These are phyloP conservation scores for Catharus minimus DNA, from an alignment of 2,113 vertebrate species.

Conservation along the genomic window DNA sequence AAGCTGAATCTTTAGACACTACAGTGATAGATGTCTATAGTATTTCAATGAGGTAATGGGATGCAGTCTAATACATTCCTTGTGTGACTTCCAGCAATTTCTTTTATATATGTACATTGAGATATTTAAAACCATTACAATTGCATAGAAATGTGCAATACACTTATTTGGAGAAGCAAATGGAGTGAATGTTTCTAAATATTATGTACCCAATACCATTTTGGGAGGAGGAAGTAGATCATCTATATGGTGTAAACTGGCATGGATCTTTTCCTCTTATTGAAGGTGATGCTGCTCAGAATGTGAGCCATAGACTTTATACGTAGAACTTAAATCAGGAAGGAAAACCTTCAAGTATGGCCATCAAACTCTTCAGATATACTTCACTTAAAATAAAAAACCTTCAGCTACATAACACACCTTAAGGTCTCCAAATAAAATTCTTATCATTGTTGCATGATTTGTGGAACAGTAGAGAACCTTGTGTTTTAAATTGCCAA, in stretches of 20 bases:
- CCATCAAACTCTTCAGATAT: not conserved
- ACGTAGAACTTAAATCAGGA: not conserved
- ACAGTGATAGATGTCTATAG: not conserved
- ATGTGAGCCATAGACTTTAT: not conserved
- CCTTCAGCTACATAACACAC: not conserved
- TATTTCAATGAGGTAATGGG: not conserved
- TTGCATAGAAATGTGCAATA: not conserved
- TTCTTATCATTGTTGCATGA: not conserved
- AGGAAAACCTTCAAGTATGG: not conserved
- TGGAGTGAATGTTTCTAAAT: not conserved
- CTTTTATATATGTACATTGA: not conserved
- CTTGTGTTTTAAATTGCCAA: slow-evolving; percentile 26
- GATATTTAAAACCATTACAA: not conserved
- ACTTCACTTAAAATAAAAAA: slow-evolving; percentile 24
- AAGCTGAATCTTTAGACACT: not conserved
- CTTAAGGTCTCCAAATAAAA: not conserved
- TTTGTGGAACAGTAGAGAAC: slow-evolving; percentile 21
- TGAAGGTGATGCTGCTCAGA: not conserved
- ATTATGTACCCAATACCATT: not conserved
- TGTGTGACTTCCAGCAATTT: not conserved
- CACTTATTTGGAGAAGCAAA: not conserved
- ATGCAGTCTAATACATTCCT: not conserved
- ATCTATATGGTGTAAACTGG: not conserved
- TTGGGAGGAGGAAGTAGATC: not conserved
- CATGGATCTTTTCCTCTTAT: not conserved